Base-by-base conservation (phyloP, 2,113 vertebrate species). In the Manacus vitellinus region DNA sequence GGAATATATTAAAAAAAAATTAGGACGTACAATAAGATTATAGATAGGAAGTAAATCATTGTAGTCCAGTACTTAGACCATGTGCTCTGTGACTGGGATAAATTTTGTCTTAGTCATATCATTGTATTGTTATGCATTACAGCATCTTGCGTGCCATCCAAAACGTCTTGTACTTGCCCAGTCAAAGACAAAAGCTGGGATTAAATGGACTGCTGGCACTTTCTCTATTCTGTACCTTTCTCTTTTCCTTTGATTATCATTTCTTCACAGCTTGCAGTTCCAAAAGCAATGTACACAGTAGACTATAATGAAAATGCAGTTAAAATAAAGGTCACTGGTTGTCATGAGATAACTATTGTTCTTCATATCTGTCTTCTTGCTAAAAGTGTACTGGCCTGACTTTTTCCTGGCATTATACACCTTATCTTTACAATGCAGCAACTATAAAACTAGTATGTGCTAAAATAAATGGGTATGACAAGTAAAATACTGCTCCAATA, bases 151-250 rank as follows among this genome's bases (percentile, higher is more conserved):
- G 35, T 62, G 75, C 68, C 49, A 55, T 84, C 75, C 76, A 96
- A 96, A 96, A 92, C 39, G 75, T 72, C 78, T 91, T 80, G 65
- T 90, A 37, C 85, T 92, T 66, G 63, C 12, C 79, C 59, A 65
- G 41, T 84, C 79, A 84, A 88, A 93, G 85, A 65, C 35, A 87
- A 93, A 93, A 91, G 41, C 61, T 84, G 79, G 63, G 65, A 93
- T 88, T 91, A 91, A 95, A 92, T 92, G 83, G 68, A 52, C 3
- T 31, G 44, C 49, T 94, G 88, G 68, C 43, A 80, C 43, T 67
- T 75, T 59, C 33, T 90, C 31, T 77, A 2, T n/a, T 76, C 70
- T 75, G 56, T 93, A 52, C 31, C 31, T 79, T 87, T 55, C 25
- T 63, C 55, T 83, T 85, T 79, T 59, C 49, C n/a, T 92, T 73